Conservation (phyloP, 2,797 vertebrate species). For the Gadopsis bispinosus region DNA sequence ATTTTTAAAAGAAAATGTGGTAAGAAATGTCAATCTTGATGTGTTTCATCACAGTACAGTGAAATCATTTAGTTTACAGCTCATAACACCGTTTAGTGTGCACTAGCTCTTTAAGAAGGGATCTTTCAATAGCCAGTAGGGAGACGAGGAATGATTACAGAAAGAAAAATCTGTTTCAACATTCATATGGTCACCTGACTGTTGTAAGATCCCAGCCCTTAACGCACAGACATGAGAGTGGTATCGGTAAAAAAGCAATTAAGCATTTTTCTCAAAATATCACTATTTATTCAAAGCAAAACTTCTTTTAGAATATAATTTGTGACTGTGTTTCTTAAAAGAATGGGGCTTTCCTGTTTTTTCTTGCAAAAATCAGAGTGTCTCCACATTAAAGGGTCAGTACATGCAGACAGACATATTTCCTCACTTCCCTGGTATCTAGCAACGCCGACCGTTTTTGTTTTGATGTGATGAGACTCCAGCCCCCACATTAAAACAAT, state of each 20-base stretch:
- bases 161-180: neutral
- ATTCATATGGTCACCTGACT: neutral
- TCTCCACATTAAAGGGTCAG: neutral
- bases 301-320: neutral
- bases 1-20: too few species aligned
- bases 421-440: too few species aligned
- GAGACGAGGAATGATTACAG: neutral
- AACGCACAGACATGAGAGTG: neutral
- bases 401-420: neutral
- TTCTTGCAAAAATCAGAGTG: neutral
- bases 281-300: too few species aligned
- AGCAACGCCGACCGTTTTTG: too few species aligned
- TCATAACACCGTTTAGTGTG: too few species aligned
- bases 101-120: neutral
- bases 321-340: neutral
- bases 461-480: neutral
- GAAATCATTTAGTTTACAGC: too few species aligned
- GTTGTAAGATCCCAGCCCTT: neutral
- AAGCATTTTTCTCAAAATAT: neutral
- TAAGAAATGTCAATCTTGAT: too few species aligned
- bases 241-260: neutral
- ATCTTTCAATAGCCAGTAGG: neutral
- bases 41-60: too few species aligned
- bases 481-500: neutral
- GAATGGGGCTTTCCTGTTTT: too few species aligned